Conservation (phyloP, 2,888 invertebrate genomes). For the Caenorhabditis panamensis region DNA sequence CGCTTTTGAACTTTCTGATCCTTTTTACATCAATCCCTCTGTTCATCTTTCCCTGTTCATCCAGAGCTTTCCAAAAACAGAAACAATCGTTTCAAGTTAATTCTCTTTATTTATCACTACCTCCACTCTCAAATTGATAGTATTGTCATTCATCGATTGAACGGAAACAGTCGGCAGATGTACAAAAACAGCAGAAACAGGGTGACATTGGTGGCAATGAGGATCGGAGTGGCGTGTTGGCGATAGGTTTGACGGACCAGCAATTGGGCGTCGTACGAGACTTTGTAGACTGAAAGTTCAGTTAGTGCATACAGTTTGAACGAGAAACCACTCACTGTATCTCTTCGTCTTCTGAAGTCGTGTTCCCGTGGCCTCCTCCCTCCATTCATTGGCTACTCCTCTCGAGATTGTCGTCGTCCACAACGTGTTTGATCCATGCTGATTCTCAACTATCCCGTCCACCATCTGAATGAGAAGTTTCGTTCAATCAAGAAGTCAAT, state of each 20-base stretch:
- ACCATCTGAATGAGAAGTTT: constrained; percentile 44
- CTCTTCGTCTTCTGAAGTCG: constrained; percentile 60
- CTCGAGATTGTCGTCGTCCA: constrained; percentile 69
- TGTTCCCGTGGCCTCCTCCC: constrained; percentile 63
- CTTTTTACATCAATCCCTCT: constrained; percentile 1
- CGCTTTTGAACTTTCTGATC: no score
- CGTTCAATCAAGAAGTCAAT: neutral
- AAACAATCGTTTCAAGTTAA: neutral
- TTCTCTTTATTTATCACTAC: constrained; percentile 7
- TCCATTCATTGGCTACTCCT: constrained; percentile 69
- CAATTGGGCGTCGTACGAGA: constrained; percentile 65
- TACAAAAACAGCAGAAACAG: constrained; percentile 61
- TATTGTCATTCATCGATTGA: constrained; percentile 47
- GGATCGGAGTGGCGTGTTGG: constrained; percentile 55
- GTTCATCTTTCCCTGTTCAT: neutral
- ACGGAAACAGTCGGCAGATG: constrained; percentile 60
- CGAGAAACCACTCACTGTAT: constrained; percentile 67
- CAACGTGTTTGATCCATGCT: constrained; percentile 59
- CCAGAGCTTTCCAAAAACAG: neutral
- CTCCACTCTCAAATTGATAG: neutral
- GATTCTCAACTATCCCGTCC: constrained; percentile 56
- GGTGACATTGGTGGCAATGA: constrained; percentile 52
- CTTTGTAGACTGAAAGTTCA: constrained; percentile 62
- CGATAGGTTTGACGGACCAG: constrained; percentile 56
- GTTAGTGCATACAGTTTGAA: no score